These are phyloP conservation scores for Dynastes tityus DNA, from an alignment of 2,888 invertebrate species.

Conservation along the genomic window DNA sequence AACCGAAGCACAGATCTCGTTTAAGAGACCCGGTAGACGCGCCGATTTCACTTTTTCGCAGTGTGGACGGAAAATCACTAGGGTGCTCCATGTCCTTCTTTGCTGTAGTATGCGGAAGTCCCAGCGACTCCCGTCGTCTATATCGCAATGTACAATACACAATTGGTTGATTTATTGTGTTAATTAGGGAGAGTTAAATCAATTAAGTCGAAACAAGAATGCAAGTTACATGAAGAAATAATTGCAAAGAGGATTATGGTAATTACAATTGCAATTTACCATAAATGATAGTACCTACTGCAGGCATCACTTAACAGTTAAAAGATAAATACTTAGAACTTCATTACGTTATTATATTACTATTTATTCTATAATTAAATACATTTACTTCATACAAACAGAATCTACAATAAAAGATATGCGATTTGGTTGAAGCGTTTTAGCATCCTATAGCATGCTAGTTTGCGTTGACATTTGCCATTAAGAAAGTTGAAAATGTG, in stretches of 20 bases:
- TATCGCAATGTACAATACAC: slow-evolving; percentile 48
- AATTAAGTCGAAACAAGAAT: background rate
- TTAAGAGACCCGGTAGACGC: slow-evolving; percentile 64
- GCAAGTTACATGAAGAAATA: background rate
- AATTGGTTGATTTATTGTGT: slow-evolving; percentile 41
- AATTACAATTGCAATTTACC: background rate
- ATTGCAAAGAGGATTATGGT: background rate
- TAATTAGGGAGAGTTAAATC: background rate
- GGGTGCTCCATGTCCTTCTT: slow-evolving; percentile 79
- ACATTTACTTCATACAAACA: background rate
- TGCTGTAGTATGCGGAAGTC: slow-evolving; percentile 74
- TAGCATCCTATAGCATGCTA: background rate
- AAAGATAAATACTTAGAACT: background rate
- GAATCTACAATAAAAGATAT: background rate
- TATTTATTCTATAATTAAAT: background rate
- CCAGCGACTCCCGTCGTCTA: slow-evolving; percentile 78
- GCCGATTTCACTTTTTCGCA: slow-evolving; percentile 73
- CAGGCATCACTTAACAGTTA: background rate
- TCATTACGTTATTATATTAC: background rate
- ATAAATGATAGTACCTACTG: background rate
- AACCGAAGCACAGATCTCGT: slow-evolving; percentile 58
- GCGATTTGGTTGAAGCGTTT: background rate
- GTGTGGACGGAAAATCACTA: slow-evolving; percentile 79
- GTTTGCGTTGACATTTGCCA: background rate
- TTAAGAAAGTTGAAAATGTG: background rate